Percentiles rank a stretch among this genome's conserved stretches.
phyloP scores from a whole-genome alignment of 2,888 invertebrate genomes.

The Idaea aversata region DNA sequence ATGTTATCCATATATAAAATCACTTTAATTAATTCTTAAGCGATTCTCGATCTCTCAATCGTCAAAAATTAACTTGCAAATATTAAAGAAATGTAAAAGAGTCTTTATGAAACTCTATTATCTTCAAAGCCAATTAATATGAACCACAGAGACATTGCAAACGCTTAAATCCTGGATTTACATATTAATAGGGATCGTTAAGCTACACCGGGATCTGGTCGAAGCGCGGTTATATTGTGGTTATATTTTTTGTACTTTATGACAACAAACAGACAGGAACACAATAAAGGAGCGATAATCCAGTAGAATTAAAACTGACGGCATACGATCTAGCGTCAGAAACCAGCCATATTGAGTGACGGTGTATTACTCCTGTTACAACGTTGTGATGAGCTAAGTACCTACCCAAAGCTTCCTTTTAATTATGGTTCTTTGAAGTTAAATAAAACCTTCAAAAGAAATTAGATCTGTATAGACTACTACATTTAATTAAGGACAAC shows the following conservation, averaged over 20 bases:
- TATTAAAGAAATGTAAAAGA: not conserved
- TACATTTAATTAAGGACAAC: too few relatives aligned
- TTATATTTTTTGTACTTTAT: slow-evolving; percentile 7
- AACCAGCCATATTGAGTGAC: not conserved
- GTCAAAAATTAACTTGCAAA: not conserved
- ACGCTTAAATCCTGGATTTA: slow-evolving; percentile 26
- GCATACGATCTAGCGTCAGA: not conserved
- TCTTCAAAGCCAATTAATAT: slow-evolving; percentile 15
- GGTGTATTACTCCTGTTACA: not conserved
- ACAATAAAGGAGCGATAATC: slow-evolving; percentile 13
- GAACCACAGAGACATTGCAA: slow-evolving; percentile 8
- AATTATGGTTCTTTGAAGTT: too few relatives aligned
- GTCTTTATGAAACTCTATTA: not conserved
- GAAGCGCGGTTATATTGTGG: slow-evolving; percentile 12
- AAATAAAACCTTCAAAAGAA: too few relatives aligned
- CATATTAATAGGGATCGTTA: slow-evolving; percentile 27
- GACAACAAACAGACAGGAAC: slow-evolving; percentile 14
- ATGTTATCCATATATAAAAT: too few relatives aligned
- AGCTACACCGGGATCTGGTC: slow-evolving; percentile 15
- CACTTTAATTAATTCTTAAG: too few relatives aligned
- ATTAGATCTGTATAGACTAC: too few relatives aligned
- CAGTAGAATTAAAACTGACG: slow-evolving; percentile 17
- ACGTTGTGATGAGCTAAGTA: not conserved
- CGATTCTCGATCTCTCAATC: not conserved
- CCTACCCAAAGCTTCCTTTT: not conserved